Evolutionary conservation across 2,888 invertebrate genomes (phyloP).

Genomic region (Drosophila quinaria): DNA sequence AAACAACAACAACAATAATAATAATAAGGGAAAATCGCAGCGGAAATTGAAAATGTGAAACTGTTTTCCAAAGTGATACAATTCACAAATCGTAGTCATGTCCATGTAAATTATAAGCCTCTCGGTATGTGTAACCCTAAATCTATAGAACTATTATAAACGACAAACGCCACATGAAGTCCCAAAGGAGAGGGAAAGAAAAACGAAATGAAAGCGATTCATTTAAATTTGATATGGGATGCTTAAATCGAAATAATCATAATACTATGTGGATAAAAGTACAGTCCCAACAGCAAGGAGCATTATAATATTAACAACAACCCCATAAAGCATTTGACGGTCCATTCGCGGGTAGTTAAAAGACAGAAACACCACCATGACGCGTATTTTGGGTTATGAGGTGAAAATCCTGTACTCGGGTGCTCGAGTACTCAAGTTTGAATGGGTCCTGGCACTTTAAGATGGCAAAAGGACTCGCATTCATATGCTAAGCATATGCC

Average conservation of each 20-base stretch:
- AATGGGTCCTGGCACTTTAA: slow-evolving; percentile 56
- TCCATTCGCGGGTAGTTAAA: slow-evolving; percentile 77
- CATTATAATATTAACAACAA: slow-evolving; percentile 51
- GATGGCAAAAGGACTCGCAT: slow-evolving; percentile 41
- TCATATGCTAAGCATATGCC: slow-evolving; percentile 62
- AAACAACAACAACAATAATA: slow-evolving; percentile 49
- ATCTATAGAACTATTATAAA: slow-evolving; percentile 51
- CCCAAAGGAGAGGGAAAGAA: slow-evolving; percentile 51
- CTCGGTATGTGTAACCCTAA: slow-evolving; percentile 66
- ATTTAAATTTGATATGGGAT: slow-evolving; percentile 81
- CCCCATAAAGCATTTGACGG: slow-evolving; percentile 78
- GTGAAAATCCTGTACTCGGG: slow-evolving; percentile 66
- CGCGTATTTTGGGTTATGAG: slow-evolving; percentile 73
- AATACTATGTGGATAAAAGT: slow-evolving; percentile 35
- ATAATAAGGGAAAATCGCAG: slow-evolving; percentile 44
- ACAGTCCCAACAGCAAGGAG: slow-evolving; percentile 55
- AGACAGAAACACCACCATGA: slow-evolving; percentile 57
- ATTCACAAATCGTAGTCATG: slow-evolving; percentile 40
- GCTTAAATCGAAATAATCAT: slow-evolving; percentile 52
- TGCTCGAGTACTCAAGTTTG: slow-evolving; percentile 14
- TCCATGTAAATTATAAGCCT: slow-evolving; percentile 62
- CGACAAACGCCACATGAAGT: slow-evolving; percentile 61
- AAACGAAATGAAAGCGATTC: slow-evolving; percentile 58
- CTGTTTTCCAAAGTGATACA: slow-evolving; percentile 62
- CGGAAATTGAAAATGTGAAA: slow-evolving; percentile 60